These are phyloP conservation scores for Setophaga coronata DNA, from an alignment of 2,113 vertebrate species.

Conservation along the genomic window DNA sequence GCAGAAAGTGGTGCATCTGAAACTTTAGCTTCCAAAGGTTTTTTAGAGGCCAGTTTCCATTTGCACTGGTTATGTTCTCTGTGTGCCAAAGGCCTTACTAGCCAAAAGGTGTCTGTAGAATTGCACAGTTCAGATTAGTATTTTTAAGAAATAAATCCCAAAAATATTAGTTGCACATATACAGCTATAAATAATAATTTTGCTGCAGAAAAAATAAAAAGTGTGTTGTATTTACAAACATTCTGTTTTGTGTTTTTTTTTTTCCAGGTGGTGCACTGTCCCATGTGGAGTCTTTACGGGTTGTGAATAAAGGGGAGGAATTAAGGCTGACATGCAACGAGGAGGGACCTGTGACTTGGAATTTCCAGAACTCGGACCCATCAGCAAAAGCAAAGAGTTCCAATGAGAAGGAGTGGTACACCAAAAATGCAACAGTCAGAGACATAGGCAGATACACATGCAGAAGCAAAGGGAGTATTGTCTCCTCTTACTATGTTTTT, in stretches of 20 bases:
- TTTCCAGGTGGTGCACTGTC: constrained; percentile 61
- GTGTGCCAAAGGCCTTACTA: neutral
- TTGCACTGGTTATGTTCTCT: neutral
- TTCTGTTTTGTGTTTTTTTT: constrained; percentile 3
- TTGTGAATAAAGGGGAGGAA: constrained; percentile 62
- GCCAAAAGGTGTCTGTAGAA: neutral
- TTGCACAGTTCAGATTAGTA: neutral
- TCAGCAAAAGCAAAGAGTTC: neutral
- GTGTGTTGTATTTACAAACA: neutral
- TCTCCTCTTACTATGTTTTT: constrained; percentile 86
- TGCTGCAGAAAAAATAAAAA: neutral
- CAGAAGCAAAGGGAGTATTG: constrained; percentile 70
- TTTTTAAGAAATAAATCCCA: neutral
- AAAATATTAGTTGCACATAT: neutral
- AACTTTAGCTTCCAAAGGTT: neutral
- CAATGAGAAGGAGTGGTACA: constrained; percentile 42
- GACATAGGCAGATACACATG: constrained; percentile 86
- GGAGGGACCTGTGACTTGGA: constrained; percentile 64
- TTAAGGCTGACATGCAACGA: constrained; percentile 55
- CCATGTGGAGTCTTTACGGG: constrained; percentile 20
- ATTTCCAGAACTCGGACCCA: constrained; percentile 51
- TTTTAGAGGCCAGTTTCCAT: neutral
- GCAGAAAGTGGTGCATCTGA: neutral
- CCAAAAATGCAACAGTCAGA: constrained; percentile 36
- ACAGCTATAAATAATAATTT: neutral